Percentiles rank a stretch among this genome's conserved stretches.
phyloP scores from a whole-genome alignment of 35 echinoderm and acorn worm genomes.

The Apostichopus californicus region DNA sequence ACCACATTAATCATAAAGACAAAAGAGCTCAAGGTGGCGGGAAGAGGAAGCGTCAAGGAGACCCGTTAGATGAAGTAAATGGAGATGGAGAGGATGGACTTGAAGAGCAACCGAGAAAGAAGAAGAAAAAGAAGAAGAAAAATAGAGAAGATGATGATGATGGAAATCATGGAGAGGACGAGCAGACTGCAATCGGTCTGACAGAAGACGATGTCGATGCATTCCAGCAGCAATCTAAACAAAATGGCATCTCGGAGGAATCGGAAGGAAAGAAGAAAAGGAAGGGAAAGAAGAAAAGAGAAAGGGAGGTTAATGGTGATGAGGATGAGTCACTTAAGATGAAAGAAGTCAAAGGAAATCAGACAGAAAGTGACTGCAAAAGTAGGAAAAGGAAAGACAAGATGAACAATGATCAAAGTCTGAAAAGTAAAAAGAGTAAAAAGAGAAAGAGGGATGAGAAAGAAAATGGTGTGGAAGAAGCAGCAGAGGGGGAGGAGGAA shows the following conservation, averaged over 20 bases:
- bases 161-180: not conserved
- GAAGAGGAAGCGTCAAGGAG: constrained; percentile 16
- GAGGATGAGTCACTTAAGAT: not conserved
- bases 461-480: not conserved
- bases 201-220: not conserved
- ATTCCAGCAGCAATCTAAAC: not conserved
- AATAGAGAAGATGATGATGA: not conserved
- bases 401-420: not conserved
- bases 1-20: not conserved
- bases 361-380: not conserved
- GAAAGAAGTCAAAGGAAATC: not conserved
- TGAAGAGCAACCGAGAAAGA: not conserved
- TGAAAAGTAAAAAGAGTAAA: not conserved
- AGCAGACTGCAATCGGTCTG: not conserved
- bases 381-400: not conserved
- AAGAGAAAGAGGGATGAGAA: not conserved
- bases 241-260: constrained; percentile 9
- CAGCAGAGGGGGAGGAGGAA: not conserved
- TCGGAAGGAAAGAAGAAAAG: not conserved
- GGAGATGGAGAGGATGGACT: not conserved
- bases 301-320: not conserved
- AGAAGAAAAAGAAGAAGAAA: constrained; percentile 42
- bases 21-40: not conserved
- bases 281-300: constrained; percentile 1
- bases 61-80: not conserved